Evolutionary conservation across 92 coral and sea anemone species (phyloP).

Genomic region (Porites divaricata): DNA sequence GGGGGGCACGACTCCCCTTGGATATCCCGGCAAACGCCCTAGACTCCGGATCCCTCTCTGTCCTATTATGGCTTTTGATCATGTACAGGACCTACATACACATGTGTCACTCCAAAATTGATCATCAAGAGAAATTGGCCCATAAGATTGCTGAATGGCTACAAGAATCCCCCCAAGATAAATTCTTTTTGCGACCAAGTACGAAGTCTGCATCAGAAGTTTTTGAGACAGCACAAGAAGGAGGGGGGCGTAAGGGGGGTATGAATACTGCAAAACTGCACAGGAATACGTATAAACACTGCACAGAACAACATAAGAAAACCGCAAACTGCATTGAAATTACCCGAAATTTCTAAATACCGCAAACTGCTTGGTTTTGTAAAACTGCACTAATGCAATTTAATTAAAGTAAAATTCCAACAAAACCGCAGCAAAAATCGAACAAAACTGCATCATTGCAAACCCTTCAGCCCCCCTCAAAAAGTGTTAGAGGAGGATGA

Average conservation of each 20-base stretch:
- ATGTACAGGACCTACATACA: constrained; percentile 51
- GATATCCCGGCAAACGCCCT: too few relatives aligned
- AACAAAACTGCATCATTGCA: constrained; percentile 76
- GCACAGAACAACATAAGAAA: too few relatives aligned
- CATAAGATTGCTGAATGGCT: constrained; percentile 31
- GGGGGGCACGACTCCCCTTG: too few relatives aligned
- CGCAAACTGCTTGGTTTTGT: not conserved
- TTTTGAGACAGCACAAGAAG: not conserved
- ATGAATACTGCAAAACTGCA: too few relatives aligned
- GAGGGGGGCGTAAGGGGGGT: too few relatives aligned
- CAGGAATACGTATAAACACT: too few relatives aligned
- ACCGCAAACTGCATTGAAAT: too few relatives aligned
- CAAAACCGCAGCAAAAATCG: constrained; percentile 16
- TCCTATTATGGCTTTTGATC: too few relatives aligned
- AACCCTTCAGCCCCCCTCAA: constrained; percentile 61
- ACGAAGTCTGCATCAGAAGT: not conserved
- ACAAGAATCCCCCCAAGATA: constrained; percentile 39
- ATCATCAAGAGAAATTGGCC: constrained; percentile 39
- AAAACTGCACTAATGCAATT: constrained; percentile 22
- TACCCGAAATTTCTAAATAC: too few relatives aligned
- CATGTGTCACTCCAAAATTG: constrained; percentile 32
- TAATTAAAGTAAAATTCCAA: constrained; percentile 27
- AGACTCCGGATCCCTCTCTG: too few relatives aligned
- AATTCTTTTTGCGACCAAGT: constrained; percentile 30
- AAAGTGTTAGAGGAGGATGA: too few relatives aligned